These are phyloP conservation scores for Cerceris rybyensis DNA, from an alignment of 2,888 invertebrate genomes.

Conservation along the genomic window DNA sequence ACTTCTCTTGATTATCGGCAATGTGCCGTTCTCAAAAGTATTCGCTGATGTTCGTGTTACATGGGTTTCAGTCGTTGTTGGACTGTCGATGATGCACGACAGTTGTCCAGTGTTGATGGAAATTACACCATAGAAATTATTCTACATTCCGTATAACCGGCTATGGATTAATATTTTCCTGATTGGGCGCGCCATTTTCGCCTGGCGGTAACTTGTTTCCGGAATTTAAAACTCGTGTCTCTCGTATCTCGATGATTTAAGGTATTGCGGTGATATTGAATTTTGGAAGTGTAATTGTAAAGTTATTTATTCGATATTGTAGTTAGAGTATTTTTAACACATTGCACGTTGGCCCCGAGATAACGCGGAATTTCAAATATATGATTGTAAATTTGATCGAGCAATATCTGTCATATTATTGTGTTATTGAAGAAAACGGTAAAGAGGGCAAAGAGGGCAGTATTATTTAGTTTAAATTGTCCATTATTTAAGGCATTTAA, in stretches of 20 bases:
- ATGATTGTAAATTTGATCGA: no score
- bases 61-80: constrained; percentile 5
- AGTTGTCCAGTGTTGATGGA: constrained; percentile 2
- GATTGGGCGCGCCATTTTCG: constrained; percentile 28
- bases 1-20: not conserved
- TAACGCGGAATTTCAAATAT: no score
- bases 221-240: constrained; percentile 7
- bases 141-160: not conserved
- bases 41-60: not conserved
- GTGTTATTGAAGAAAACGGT: no score
- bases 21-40: not conserved
- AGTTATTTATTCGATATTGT: no score
- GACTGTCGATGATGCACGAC: constrained; percentile 4
- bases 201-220: not conserved
- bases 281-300: not conserved
- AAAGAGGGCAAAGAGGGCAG: no score
- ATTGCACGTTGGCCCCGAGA: no score
- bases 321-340: no score
- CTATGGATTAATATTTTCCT: constrained; percentile 2
- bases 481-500: no score
- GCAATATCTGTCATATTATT: no score
- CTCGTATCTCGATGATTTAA: not conserved
- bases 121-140: constrained; percentile 17
- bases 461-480: no score
- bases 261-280: not conserved